Evolutionary conservation across 2,888 invertebrate genomes (phyloP).

Genomic region (Xestia xanthographa): DNA sequence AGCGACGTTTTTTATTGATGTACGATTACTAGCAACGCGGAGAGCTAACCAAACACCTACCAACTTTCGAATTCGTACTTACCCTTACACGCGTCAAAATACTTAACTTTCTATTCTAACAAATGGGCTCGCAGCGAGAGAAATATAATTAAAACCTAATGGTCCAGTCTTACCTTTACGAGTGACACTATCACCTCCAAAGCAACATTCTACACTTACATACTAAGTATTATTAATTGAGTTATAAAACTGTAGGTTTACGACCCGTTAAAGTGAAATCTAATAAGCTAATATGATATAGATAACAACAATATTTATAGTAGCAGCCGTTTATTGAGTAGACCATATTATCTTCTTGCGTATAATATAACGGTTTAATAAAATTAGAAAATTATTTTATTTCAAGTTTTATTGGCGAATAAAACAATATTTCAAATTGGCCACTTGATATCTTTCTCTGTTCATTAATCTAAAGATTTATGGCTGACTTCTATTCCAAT

Average conservation of each 20-base stretch:
- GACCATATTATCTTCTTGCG: slow-evolving; percentile 42
- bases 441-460: slow-evolving; percentile 51
- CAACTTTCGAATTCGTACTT: slow-evolving; percentile 55
- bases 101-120: slow-evolving; percentile 53
- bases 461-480: slow-evolving; percentile 56
- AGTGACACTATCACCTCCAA: slow-evolving; percentile 53
- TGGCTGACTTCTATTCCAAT: slow-evolving; percentile 37
- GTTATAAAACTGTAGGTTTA: slow-evolving; percentile 65
- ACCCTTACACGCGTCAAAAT: slow-evolving; percentile 55
- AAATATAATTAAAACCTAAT: slow-evolving; percentile 56
- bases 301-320: slow-evolving; percentile 62
- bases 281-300: slow-evolving; percentile 59
- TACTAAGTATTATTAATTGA: slow-evolving; percentile 66
- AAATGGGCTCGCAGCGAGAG: slow-evolving; percentile 44
- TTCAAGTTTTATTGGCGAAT: slow-evolving; percentile 51
- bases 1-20: background rate
- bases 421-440: slow-evolving; percentile 58
- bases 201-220: slow-evolving; percentile 45
- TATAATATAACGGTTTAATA: slow-evolving; percentile 48
- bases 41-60: slow-evolving; percentile 41
- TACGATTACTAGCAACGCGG: background rate
- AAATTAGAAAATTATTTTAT: slow-evolving; percentile 62
- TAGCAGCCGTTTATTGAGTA: slow-evolving; percentile 31
- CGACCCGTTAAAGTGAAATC: slow-evolving; percentile 60
- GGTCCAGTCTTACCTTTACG: slow-evolving; percentile 47